phyloP scores from a whole-genome alignment of 2,888 invertebrate genomes.

The Catocala sponsa region DNA sequence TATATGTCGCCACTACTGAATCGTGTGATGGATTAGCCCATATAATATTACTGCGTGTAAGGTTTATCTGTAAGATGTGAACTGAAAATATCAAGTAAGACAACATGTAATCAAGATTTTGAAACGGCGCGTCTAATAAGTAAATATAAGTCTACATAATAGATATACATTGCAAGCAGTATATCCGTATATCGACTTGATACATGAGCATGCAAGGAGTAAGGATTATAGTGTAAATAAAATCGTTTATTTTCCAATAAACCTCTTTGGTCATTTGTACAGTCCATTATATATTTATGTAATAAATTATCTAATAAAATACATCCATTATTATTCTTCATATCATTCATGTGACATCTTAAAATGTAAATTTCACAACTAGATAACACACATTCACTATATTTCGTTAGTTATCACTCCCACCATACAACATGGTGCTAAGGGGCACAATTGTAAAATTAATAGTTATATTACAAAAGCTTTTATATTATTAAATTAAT shows the following conservation, averaged over 20 bases:
- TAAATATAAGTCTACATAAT: too few species aligned
- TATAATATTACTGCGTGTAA: too few species aligned
- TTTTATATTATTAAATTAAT: neutral
- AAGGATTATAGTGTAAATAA: too few species aligned
- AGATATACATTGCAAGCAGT: too few species aligned
- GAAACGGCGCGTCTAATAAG: too few species aligned
- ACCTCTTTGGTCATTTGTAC: conserved; percentile 26
- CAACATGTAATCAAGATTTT: too few species aligned
- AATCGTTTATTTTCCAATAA: conserved; percentile 38
- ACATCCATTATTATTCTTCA: conserved; percentile 21
- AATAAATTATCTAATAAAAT: conserved; percentile 44
- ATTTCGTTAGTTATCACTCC: conserved; percentile 6
- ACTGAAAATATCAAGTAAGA: too few species aligned
- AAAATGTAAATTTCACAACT: conserved; percentile 20
- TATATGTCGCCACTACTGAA: too few species aligned
- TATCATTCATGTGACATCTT: conserved; percentile 14
- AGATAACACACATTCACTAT: neutral
- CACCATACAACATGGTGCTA: conserved; percentile 16
- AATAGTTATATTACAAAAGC: conserved; percentile 1
- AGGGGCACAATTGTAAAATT: conserved; percentile 9
- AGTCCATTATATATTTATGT: conserved; percentile 41
- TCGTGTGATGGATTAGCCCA: too few species aligned
- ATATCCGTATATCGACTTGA: too few species aligned
- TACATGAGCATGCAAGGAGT: too few species aligned
- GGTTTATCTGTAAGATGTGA: too few species aligned